Evolutionary conservation across 2,797 vertebrate species (phyloP).

Genomic region (Netta rufina): DNA sequence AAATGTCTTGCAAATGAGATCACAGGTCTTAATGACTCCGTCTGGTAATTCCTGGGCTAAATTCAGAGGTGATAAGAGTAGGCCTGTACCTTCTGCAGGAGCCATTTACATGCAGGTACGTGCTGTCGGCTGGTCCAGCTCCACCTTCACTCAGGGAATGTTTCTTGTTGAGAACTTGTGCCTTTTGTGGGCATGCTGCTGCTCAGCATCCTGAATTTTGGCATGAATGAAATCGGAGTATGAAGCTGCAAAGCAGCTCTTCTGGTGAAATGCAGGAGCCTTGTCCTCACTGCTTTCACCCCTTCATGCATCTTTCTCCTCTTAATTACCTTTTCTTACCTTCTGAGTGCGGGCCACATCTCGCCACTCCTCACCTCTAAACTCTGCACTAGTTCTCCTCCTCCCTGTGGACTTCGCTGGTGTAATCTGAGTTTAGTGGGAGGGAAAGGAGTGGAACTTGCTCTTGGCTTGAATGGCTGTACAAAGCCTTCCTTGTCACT

Average conservation of each 20-base stretch:
- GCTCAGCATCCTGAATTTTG: background rate
- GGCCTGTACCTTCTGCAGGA: background rate
- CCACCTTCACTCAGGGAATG: background rate
- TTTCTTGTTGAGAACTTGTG: background rate
- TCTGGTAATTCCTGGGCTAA: background rate
- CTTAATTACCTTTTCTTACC: background rate
- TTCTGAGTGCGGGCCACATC: rapidly evolving
- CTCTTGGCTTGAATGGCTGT: background rate
- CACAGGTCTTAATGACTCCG: background rate
- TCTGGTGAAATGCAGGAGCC: background rate
- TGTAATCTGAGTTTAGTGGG: background rate
- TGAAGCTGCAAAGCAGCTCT: background rate
- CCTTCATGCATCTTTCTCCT: background rate
- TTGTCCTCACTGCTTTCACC: background rate
- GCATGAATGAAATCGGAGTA: background rate
- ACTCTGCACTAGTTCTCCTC: background rate
- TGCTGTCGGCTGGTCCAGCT: background rate
- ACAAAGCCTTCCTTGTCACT: background rate
- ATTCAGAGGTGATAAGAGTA: background rate
- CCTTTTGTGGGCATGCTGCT: background rate
- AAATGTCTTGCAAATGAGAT: background rate
- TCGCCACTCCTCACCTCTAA: background rate
- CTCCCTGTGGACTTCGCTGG: background rate
- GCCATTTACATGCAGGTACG: rapidly evolving
- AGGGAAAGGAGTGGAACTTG: background rate